Evolutionary conservation across 2,113 vertebrate species (phyloP).

Genomic region (Entosphenus tridentatus): DNA sequence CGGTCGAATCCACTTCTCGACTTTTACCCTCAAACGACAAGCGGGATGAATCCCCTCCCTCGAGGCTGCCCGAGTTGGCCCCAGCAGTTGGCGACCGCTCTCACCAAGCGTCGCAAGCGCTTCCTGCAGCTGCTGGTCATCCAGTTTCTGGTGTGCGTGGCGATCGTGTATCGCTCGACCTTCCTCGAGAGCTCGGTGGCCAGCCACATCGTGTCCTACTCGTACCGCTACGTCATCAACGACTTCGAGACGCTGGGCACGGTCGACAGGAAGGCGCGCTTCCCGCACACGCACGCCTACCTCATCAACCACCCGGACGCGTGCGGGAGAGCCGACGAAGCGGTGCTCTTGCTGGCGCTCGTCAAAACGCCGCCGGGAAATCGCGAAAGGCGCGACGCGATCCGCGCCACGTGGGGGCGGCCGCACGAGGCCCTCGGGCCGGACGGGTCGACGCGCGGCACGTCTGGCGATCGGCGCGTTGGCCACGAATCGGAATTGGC

Average conservation of each 20-base stretch:
- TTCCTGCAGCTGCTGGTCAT: no score
- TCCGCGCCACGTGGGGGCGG: constrained; percentile 48
- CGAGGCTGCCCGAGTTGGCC: no score
- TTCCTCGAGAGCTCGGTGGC: constrained; percentile 34
- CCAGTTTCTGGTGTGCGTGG: no score
- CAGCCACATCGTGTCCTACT: constrained; percentile 52
- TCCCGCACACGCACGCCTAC: constrained; percentile 32
- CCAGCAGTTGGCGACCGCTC: no score
- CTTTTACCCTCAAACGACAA: no score
- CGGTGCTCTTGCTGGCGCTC: constrained; percentile 55
- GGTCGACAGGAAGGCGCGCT: constrained; percentile 17
- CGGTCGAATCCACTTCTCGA: no score
- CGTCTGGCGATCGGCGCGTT: constrained; percentile 40
- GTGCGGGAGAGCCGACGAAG: constrained; percentile 36
- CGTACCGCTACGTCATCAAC: constrained; percentile 55
- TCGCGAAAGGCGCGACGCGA: constrained; percentile 29
- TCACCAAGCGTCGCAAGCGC: no score
- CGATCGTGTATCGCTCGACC: no score
- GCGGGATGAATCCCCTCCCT: no score
- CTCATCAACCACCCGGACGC: constrained; percentile 59
- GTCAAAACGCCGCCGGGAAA: constrained; percentile 62
- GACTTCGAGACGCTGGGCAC: constrained; percentile 44
- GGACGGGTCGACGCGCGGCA: constrained; percentile 43
- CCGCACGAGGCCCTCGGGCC: constrained; percentile 15
- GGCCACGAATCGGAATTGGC: constrained; percentile 33